Evolutionary conservation across 2,113 vertebrate genomes (phyloP).

Genomic region (Regulus satrapa): DNA sequence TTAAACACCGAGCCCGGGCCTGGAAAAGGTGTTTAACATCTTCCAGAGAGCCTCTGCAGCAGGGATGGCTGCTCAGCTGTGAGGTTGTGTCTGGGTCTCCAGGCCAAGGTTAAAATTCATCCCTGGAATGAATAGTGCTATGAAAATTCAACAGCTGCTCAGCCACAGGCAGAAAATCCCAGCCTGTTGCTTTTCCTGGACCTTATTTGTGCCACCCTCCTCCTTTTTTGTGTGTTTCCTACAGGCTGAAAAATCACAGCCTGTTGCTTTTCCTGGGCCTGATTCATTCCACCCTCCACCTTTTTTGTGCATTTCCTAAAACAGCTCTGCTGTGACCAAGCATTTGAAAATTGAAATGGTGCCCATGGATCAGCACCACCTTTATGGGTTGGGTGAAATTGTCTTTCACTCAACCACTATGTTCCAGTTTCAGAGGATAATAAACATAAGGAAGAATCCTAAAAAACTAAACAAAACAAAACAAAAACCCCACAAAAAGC

Average conservation of each 20-base stretch:
- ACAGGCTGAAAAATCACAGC: background rate
- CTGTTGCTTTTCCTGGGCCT: background rate
- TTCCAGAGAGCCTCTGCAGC: background rate
- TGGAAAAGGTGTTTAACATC: background rate
- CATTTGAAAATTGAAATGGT: background rate
- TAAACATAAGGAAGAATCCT: background rate
- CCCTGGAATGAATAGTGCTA: background rate
- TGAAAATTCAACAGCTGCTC: background rate
- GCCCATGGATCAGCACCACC: background rate
- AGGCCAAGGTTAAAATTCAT: background rate
- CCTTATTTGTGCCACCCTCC: fast-evolving
- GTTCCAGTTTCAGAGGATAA: background rate
- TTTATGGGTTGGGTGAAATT: too few species aligned
- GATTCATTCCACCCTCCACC: background rate
- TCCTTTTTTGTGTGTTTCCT: background rate
- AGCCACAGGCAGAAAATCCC: background rate
- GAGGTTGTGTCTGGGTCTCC: fast-evolving
- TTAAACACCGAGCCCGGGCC: background rate
- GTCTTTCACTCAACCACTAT: fast-evolving
- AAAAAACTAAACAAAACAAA: too few species aligned
- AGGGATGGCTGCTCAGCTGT: background rate
- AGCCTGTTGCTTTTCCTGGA: background rate
- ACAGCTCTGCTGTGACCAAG: background rate
- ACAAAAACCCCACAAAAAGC: too few species aligned
- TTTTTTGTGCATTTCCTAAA: background rate